Evolutionary conservation across 1,140 invertebrate species (phyloP).

Genomic region (Brachionus rubens): DNA sequence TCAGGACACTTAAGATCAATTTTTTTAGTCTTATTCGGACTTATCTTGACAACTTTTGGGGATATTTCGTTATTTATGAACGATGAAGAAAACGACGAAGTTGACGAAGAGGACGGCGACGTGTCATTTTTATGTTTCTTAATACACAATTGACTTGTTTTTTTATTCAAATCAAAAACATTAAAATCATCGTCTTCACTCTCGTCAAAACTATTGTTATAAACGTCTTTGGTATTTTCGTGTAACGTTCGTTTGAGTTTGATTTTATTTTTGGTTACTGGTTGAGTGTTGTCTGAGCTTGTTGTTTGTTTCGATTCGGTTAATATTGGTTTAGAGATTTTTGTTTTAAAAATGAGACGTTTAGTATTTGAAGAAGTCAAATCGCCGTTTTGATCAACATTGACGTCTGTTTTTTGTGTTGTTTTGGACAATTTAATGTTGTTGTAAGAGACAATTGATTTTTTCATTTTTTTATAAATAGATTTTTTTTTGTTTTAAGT

Average conservation of each 20-base stretch:
- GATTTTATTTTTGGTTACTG: neutral
- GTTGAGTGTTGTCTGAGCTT: neutral
- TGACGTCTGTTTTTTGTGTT: neutral
- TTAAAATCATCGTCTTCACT: conserved; percentile 19
- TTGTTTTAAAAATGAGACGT: conserved; percentile 20
- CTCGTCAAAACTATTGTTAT: conserved; percentile 13
- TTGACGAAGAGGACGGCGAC: neutral
- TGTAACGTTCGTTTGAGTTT: neutral
- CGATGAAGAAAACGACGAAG: conserved; percentile 6
- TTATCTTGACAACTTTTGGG: neutral
- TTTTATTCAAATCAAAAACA: conserved; percentile 1
- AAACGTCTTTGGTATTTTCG: neutral
- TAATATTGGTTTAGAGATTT: neutral
- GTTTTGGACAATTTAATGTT: neutral
- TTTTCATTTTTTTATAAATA: conserved; percentile 41
- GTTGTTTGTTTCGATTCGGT: neutral
- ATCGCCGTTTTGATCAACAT: neutral
- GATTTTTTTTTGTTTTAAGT: too few species aligned
- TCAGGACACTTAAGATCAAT: neutral
- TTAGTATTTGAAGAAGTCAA: neutral
- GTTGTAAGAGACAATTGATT: conserved; percentile 13
- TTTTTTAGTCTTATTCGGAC: neutral
- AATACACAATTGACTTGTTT: neutral
- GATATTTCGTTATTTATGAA: neutral
- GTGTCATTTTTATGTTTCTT: conserved; percentile 16